phyloP scores from a whole-genome alignment of 1,140 invertebrate species.

The Tetramorium alpestre region DNA sequence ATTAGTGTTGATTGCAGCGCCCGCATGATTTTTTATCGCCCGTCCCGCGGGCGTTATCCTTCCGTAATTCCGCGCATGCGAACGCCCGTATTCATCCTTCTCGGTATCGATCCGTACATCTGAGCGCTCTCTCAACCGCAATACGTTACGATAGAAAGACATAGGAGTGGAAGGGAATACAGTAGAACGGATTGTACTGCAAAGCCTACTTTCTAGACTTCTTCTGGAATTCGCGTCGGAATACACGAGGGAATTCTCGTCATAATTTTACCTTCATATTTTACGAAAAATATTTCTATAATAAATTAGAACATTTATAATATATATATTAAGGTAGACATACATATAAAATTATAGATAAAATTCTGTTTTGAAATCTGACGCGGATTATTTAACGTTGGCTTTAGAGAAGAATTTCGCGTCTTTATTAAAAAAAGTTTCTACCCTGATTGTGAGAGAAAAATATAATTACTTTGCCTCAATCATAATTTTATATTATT shows the following conservation, averaged over 20 bases:
- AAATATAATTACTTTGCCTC: no score
- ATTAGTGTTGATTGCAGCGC: conserved; percentile 47
- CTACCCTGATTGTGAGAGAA: background rate
- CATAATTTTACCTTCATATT: background rate
- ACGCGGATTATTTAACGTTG: background rate
- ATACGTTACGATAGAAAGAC: background rate
- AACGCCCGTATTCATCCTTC: background rate
- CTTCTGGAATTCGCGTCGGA: background rate
- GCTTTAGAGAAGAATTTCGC: background rate
- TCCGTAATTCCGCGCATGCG: conserved; percentile 19
- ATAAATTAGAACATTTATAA: background rate
- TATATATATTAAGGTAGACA: background rate
- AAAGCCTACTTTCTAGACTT: background rate
- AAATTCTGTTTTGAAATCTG: background rate
- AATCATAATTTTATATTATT: no score
- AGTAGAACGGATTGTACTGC: background rate
- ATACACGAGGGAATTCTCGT: background rate
- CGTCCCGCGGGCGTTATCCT: conserved; percentile 26
- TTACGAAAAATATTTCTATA: background rate
- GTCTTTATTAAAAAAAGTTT: background rate
- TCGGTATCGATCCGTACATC: conserved; percentile 14
- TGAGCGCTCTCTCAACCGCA: background rate
- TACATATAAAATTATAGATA: background rate
- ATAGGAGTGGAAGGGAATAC: background rate
- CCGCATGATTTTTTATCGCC: conserved; percentile 35